Percentiles rank a stretch among this genome's conserved stretches.
Evolutionary conservation across 2,888 invertebrate genomes (phyloP).

Genomic region (Himalopsyche tibetana): DNA sequence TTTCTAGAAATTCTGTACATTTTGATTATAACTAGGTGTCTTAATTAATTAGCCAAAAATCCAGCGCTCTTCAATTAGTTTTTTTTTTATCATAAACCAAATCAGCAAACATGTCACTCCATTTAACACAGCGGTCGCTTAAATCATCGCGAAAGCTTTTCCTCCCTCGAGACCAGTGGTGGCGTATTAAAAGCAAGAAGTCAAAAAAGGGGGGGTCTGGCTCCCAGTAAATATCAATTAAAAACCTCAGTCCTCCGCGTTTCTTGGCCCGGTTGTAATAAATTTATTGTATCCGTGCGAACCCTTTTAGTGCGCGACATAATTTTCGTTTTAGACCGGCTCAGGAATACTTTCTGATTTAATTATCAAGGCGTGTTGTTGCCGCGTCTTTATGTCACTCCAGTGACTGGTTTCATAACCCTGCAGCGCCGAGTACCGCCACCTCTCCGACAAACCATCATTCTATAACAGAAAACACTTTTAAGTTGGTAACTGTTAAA

Average conservation of each 20-base stretch:
- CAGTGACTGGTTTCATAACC: slow-evolving; percentile 49
- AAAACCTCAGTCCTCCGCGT: slow-evolving; percentile 49
- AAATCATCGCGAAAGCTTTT: slow-evolving; percentile 19
- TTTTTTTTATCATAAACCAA: background rate
- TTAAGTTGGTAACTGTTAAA: too few relatives aligned
- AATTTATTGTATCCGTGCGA: slow-evolving; percentile 70
- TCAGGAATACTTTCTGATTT: slow-evolving; percentile 66
- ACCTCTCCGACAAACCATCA: background rate
- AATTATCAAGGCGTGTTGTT: slow-evolving; percentile 64
- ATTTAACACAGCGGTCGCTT: slow-evolving; percentile 26
- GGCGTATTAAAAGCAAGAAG: slow-evolving; percentile 31
- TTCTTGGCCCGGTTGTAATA: slow-evolving; percentile 34
- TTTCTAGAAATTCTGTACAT: too few relatives aligned
- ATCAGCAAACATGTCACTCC: slow-evolving; percentile 30
- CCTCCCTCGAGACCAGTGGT: slow-evolving; percentile 7
- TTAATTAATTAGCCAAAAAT: background rate
- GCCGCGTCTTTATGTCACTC: slow-evolving; percentile 65
- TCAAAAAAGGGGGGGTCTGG: slow-evolving; percentile 9
- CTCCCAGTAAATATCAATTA: slow-evolving; percentile 62
- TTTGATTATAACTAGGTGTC: too few relatives aligned
- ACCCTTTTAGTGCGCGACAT: slow-evolving; percentile 72
- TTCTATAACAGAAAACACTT: too few relatives aligned
- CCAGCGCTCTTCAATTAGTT: background rate
- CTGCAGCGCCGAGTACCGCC: background rate
- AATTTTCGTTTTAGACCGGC: slow-evolving; percentile 75